A percentile compares a stretch with the other conserved stretches of the same genome.
These are phyloP conservation scores for Byasa hedistus DNA, from an alignment of 2,888 invertebrate genomes.

Conservation along the genomic window DNA sequence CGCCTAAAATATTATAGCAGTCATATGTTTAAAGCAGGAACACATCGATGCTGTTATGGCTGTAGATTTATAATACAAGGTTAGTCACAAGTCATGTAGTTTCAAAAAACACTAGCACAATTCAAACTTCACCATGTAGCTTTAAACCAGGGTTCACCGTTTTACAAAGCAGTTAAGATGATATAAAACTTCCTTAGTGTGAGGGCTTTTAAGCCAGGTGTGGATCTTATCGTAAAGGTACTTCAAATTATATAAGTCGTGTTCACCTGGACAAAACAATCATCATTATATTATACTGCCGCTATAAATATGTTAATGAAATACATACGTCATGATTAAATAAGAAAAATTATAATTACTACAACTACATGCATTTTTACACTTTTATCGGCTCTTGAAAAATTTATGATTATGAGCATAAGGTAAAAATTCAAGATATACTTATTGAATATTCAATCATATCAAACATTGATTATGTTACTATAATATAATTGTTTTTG, in stretches of 20 bases:
- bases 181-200: conserved; percentile 1
- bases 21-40: too few species aligned
- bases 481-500: background rate
- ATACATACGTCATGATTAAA: background rate
- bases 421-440: background rate
- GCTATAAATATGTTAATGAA: conserved; percentile 13
- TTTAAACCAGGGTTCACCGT: too few species aligned
- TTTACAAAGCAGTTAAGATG: too few species aligned
- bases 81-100: too few species aligned
- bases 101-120: too few species aligned
- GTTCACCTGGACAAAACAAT: conserved; percentile 22
- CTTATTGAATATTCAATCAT: background rate
- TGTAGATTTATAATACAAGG: too few species aligned
- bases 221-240: conserved; percentile 14
- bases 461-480: background rate
- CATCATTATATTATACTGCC: conserved; percentile 5
- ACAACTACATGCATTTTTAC: background rate
- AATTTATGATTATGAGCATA: background rate
- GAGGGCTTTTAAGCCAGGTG: conserved; percentile 21
- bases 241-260: conserved; percentile 18
- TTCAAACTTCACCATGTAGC: too few species aligned
- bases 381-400: background rate
- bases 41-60: too few species aligned
- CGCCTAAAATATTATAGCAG: too few species aligned
- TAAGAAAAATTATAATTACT: conserved; percentile 6